phyloP scores from a whole-genome alignment of 2,888 invertebrate genomes.

The Zaprionus bogoriensis region DNA sequence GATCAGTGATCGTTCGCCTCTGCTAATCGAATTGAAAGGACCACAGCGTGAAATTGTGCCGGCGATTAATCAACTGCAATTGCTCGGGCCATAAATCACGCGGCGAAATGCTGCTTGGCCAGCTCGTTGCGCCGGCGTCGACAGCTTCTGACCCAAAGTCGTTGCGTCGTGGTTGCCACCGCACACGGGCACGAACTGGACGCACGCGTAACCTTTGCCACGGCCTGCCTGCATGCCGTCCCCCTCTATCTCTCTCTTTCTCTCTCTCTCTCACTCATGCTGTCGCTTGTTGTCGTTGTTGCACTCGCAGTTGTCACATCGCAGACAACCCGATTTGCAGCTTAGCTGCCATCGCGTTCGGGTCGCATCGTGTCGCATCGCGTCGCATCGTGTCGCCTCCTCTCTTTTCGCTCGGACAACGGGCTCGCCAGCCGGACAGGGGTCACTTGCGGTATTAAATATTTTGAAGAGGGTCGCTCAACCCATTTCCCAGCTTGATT shows the following conservation, averaged over 20 bases:
- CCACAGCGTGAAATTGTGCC: slow-evolving; percentile 33
- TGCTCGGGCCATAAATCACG: slow-evolving; percentile 54
- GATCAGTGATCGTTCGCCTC: no score
- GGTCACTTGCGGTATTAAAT: slow-evolving; percentile 81
- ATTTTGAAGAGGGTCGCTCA: slow-evolving; percentile 80
- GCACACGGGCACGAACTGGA: slow-evolving; percentile 74
- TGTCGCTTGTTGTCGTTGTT: slow-evolving; percentile 7
- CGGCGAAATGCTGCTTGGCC: slow-evolving; percentile 27
- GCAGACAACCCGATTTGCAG: slow-evolving; percentile 69
- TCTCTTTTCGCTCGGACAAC: slow-evolving; percentile 25
- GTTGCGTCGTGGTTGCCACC: slow-evolving; percentile 9
- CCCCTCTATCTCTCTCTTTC: neutral
- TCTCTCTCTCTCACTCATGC: neutral
- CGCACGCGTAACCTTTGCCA: slow-evolving; percentile 80
- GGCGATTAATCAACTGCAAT: slow-evolving; percentile 54
- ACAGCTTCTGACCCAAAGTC: slow-evolving; percentile 62
- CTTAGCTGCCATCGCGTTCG: slow-evolving; percentile 39
- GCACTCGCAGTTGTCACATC: slow-evolving; percentile 44
- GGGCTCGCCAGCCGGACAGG: slow-evolving; percentile 68
- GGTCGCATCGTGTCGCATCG: neutral
- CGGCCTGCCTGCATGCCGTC: slow-evolving; percentile 5
- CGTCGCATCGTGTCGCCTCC: slow-evolving; percentile 17
- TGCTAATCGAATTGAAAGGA: no score
- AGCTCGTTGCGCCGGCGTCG: slow-evolving; percentile 52
- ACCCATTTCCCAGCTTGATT: slow-evolving; percentile 67